Conservation (phyloP, 2,888 invertebrate species). For the Sussaba pulchella region DNA sequence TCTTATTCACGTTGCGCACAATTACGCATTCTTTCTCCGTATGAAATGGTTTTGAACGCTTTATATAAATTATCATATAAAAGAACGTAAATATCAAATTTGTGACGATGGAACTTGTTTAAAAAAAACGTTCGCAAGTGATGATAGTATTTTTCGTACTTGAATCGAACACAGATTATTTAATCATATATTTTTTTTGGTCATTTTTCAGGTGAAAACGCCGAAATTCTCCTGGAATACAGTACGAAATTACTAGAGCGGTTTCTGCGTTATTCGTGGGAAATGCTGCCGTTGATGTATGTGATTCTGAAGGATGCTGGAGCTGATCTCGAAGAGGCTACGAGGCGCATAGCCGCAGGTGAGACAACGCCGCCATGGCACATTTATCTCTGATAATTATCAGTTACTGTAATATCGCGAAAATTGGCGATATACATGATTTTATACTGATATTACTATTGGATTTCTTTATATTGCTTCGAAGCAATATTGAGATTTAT, state of each 20-base stretch:
- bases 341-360: constrained; percentile 92
- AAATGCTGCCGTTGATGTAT: constrained; percentile 92
- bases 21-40: too few relatives aligned
- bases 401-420: too few relatives aligned
- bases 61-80: too few relatives aligned
- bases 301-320: constrained; percentile 92
- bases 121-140: too few relatives aligned
- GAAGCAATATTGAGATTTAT: too few relatives aligned
- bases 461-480: too few relatives aligned
- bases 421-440: not conserved
- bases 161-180: not conserved
- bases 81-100: too few relatives aligned
- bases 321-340: constrained; percentile 91
- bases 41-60: too few relatives aligned
- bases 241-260: constrained; percentile 87
- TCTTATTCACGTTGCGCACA: too few relatives aligned
- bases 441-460: too few relatives aligned
- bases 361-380: constrained; percentile 63
- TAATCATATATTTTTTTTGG: constrained; percentile 37
- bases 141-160: not conserved
- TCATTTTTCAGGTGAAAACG: constrained; percentile 83
- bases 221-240: constrained; percentile 88
- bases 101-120: too few relatives aligned
- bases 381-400: too few relatives aligned
- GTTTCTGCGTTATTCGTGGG: constrained; percentile 91